Base-by-base conservation (phyloP, 2,113 vertebrate genomes). In the Ammodytes marinus region DNA sequence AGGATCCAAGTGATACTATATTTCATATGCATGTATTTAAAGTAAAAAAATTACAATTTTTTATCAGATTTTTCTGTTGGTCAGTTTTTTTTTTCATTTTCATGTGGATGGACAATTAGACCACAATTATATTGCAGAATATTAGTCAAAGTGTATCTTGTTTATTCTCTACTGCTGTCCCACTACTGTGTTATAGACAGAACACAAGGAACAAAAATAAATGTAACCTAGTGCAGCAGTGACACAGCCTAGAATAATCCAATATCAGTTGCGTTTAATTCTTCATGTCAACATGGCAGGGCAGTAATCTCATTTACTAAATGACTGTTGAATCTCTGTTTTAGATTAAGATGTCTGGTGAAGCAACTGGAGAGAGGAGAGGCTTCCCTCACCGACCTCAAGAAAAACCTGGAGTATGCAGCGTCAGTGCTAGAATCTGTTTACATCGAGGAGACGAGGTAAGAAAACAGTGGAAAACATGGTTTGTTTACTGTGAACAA, bases 321-420 rank as follows among this genome's bases (percentile, higher is more conserved):
- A 84, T 55, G 15, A 68, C 66, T 71, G 55, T 53, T 86, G 79
- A 73, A 61, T 86, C 83, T 88, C 84, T 87, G 84, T 86, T 86
- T 74, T 88, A 99, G 98, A 88, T 95, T 99, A 82, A 89, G 97
- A 72, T 98, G 97, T 92, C 96, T 99, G 95, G 96, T 99, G 82
- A 99, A 99, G 79, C 98, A 98, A 14, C 91, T 99, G 89, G 98
- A 99, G 82, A 96, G 97, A 93, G 98, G 98, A 11, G 98, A 99
- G 86, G 97, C 97, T 74, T 99, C 98, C 0, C 95, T 97, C 37
- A 94, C 95, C 17, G 98, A 99, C 87, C 95, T 99, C 47, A 99
- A 99, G 96, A 99, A 99, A 94, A 99, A 99, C 93, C 94, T 99
- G 17, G 98, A 99, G 88, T 97, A 99, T 95, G 98, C 98, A 0